These are phyloP conservation scores for Semaprochilodus insignis DNA, from an alignment of 2,797 vertebrate species.

Conservation along the genomic window DNA sequence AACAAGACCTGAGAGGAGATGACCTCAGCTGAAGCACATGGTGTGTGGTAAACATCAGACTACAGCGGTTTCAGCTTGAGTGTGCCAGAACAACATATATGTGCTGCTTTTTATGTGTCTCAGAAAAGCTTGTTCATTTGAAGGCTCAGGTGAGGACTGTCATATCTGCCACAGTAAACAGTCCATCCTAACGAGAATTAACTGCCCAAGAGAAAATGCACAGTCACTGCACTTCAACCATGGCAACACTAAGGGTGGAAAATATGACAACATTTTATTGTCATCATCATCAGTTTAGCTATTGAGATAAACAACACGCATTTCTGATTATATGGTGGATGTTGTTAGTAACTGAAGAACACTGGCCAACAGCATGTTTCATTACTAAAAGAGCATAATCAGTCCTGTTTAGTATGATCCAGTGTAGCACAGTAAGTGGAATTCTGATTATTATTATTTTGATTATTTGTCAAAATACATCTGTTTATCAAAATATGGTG, in stretches of 20 bases:
- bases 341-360: too few species aligned
- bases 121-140: not conserved
- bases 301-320: too few species aligned
- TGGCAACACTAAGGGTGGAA: not conserved
- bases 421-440: too few species aligned
- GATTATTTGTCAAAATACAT: too few species aligned
- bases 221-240: not conserved
- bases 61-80: slow-evolving; percentile 4
- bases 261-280: too few species aligned
- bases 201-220: slow-evolving; percentile 47
- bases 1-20: slow-evolving; percentile 55
- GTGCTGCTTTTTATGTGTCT: not conserved
- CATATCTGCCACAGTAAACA: not conserved
- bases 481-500: too few species aligned
- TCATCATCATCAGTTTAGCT: too few species aligned
- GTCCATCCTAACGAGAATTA: slow-evolving; percentile 6
- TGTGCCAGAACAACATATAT: not conserved
- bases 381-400: not conserved
- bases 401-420: not conserved
- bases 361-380: not conserved
- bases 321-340: too few species aligned
- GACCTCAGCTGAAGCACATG: slow-evolving; percentile 54
- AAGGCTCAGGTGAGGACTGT: not conserved
- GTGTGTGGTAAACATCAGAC: slow-evolving; percentile 24
- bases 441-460: too few species aligned